A percentile compares a stretch with the other conserved stretches of the same genome.
phyloP scores from a whole-genome alignment of 2,888 invertebrate species.

The Tenthredo distinguenda region DNA sequence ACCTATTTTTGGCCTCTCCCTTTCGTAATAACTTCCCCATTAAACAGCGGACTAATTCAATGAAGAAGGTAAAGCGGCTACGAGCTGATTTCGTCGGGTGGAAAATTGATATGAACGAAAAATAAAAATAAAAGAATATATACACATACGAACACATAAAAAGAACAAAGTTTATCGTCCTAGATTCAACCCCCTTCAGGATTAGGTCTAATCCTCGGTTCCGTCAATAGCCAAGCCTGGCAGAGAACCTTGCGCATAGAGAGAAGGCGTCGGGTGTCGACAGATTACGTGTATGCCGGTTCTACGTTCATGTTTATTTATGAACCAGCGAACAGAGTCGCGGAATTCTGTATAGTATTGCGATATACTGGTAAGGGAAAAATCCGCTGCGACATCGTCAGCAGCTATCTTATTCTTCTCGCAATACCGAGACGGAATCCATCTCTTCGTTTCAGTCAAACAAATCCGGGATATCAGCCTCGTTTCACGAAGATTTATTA shows the following conservation, averaged over 20 bases:
- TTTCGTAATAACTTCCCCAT: neutral
- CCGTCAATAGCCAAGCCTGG: neutral
- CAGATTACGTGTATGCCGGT: slow-evolving; percentile 26
- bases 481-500: neutral
- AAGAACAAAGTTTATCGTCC: neutral
- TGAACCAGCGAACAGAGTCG: slow-evolving; percentile 13
- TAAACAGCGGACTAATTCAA: slow-evolving; percentile 1
- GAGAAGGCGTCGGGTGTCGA: slow-evolving; percentile 31
- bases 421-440: neutral
- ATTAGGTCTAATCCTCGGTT: slow-evolving; percentile 23
- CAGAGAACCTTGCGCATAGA: neutral
- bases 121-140: neutral
- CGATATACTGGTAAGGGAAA: neutral
- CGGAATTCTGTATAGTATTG: slow-evolving; percentile 3
- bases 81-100: neutral
- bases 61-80: neutral
- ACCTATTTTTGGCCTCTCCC: neutral
- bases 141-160: neutral
- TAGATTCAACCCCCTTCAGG: slow-evolving; percentile 1
- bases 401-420: neutral
- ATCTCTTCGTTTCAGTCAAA: neutral
- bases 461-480: neutral
- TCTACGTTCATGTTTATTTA: slow-evolving; percentile 40
- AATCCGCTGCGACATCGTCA: neutral
- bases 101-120: neutral